Evolutionary conservation across 2,888 invertebrate genomes (phyloP).

Genomic region (Salticus scenicus): DNA sequence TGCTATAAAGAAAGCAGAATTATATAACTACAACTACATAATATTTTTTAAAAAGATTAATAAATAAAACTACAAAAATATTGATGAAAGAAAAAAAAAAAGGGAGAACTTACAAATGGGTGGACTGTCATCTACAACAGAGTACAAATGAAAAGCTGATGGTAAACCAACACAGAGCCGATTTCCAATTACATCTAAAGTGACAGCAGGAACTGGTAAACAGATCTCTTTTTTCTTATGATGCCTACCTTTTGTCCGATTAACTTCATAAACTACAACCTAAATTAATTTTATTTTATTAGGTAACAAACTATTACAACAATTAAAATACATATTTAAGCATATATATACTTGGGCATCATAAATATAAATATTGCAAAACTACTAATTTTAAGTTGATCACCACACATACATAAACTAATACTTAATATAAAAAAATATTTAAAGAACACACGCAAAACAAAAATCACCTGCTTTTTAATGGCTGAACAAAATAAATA

Average conservation of each 20-base stretch:
- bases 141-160: constrained; percentile 91
- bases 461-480: constrained; percentile 85
- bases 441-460: too few species aligned
- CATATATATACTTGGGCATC: too few species aligned
- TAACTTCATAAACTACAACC: constrained; percentile 91
- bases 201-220: constrained; percentile 88
- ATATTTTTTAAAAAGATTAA: too few species aligned
- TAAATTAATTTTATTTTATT: neutral
- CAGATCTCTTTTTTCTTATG: constrained; percentile 91
- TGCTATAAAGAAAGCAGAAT: constrained; percentile 78
- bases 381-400: too few species aligned
- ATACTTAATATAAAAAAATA: too few species aligned
- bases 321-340: too few species aligned
- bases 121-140: constrained; percentile 63
- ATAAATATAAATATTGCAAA: too few species aligned
- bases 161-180: constrained; percentile 93
- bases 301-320: neutral
- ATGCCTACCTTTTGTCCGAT: constrained; percentile 90
- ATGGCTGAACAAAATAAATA: constrained; percentile 94
- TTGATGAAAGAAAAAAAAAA: too few species aligned
- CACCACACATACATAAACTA: too few species aligned
- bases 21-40: too few species aligned
- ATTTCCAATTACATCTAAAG: constrained; percentile 86
- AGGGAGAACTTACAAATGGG: constrained; percentile 52
- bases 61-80: too few species aligned